A percentile compares a stretch with the other conserved stretches of the same genome.
These are phyloP conservation scores for Drosophila oshimai DNA, from an alignment of 1,140 invertebrate genomes.

Conservation along the genomic window DNA sequence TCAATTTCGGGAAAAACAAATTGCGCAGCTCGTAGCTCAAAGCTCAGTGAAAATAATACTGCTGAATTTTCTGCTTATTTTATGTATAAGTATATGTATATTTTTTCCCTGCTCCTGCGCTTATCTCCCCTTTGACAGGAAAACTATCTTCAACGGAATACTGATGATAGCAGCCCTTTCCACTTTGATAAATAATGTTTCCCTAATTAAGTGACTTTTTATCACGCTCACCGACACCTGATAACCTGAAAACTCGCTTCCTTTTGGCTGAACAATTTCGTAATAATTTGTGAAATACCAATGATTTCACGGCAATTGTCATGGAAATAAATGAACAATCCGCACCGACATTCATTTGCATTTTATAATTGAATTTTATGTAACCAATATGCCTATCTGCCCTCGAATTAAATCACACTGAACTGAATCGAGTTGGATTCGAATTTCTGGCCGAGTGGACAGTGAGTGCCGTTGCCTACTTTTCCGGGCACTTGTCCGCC, in stretches of 20 bases:
- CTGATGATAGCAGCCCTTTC: slow-evolving; percentile 24
- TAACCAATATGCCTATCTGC: background rate
- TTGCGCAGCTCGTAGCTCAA: slow-evolving; percentile 51
- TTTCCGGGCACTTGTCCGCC: background rate
- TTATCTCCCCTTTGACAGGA: slow-evolving; percentile 11
- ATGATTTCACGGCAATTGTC: background rate
- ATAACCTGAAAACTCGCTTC: slow-evolving; percentile 20
- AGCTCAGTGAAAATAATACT: slow-evolving; percentile 14
- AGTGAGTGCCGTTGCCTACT: background rate
- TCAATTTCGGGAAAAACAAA: slow-evolving; percentile 62
- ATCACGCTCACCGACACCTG: slow-evolving; percentile 6
- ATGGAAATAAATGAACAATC: slow-evolving; percentile 1
- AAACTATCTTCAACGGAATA: slow-evolving; percentile 11
- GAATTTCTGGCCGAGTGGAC: background rate
- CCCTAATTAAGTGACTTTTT: slow-evolving; percentile 22
- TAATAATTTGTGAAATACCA: slow-evolving; percentile 17
- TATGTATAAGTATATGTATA: slow-evolving; percentile 1
- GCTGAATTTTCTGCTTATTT: slow-evolving; percentile 14
- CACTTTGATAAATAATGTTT: slow-evolving; percentile 27
- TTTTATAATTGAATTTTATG: slow-evolving; percentile 35
- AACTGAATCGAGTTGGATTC: background rate
- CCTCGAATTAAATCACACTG: background rate
- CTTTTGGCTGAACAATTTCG: slow-evolving; percentile 4
- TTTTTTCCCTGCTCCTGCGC: slow-evolving; percentile 1
- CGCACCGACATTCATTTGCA: slow-evolving; percentile 18